phyloP scores from a whole-genome alignment of 1,140 invertebrate species.

The Mycetomoellerius zeteki region DNA sequence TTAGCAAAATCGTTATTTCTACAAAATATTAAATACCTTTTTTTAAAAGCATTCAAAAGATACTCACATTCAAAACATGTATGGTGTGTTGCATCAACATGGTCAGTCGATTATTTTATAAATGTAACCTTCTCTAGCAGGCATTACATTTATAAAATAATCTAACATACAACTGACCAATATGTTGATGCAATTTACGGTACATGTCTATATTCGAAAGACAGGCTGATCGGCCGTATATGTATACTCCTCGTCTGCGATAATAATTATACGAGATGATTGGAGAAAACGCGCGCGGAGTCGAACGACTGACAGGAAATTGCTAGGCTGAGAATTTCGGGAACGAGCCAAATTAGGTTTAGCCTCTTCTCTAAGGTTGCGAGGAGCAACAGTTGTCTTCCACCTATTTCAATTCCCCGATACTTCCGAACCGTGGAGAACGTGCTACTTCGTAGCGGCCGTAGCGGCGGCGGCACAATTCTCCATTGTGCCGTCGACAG shows the following conservation, averaged over 20 bases:
- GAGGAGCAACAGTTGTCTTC: slow-evolving; percentile 74
- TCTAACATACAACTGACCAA: too few species aligned
- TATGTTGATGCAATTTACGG: background rate
- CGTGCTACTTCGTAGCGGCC: slow-evolving; percentile 64
- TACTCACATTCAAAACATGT: too few species aligned
- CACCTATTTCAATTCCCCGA: slow-evolving; percentile 74
- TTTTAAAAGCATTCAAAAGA: too few species aligned
- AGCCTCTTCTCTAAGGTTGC: slow-evolving; percentile 41
- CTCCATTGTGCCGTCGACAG: slow-evolving; percentile 80
- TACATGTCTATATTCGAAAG: background rate
- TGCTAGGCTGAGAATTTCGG: slow-evolving; percentile 59
- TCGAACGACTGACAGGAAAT: slow-evolving; percentile 40
- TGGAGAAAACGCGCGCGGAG: slow-evolving; percentile 31
- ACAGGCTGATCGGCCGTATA: background rate
- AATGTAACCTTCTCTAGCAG: too few species aligned
- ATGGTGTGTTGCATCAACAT: too few species aligned
- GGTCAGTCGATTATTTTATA: too few species aligned
- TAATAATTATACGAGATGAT: slow-evolving; percentile 45
- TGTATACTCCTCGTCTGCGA: background rate
- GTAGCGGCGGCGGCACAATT: slow-evolving; percentile 75
- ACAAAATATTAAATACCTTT: too few species aligned
- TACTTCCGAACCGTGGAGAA: slow-evolving; percentile 73
- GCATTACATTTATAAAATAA: too few species aligned
- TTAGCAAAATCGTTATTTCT: too few species aligned
- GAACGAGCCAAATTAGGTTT: slow-evolving; percentile 66